Base-by-base conservation (phyloP, 2,797 vertebrate species). In the Macropus fuliginosus region DNA sequence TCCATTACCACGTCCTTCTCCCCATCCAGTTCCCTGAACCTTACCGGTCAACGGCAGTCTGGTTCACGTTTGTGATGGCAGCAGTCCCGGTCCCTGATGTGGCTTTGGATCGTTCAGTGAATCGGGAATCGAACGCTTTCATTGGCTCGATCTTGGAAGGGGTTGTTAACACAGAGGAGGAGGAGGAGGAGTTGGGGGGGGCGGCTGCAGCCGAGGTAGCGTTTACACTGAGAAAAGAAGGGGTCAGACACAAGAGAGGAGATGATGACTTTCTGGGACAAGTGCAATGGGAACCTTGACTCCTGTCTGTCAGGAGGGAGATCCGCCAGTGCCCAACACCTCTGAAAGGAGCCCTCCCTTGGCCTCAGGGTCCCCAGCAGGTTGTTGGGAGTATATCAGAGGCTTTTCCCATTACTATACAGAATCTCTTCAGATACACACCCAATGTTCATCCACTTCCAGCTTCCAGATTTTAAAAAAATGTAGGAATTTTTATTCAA, bases 41-140 rank as follows among this genome's bases (percentile, higher is more conserved):
- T 96, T 95, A 99, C 99, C 99, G 99, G 98, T 99, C 99, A 46
- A 99, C 97, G 54, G 99, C 98, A 21, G 98, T 96, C 66, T 99
- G 99, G 90, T 99, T 99, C 21, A 98, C 97, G 93, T 99, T 98
- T 62, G 98, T 97, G 92, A 98, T 92, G 93, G 99, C 92, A 97
- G 99, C 99, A 97, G 99, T 98, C 94, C 99, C 99, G 96, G 99
- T 98, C 94, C 99, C 99, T 0, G 99, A 99, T 0, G 99, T 99
- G 98, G 99, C 99, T 99, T 99, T 99, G 96, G 99, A 99, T 98
- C 99, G 99, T 98, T 99, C 99, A 0, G 99, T 99, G 98, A 99
- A 99, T 95, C 99, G 98, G 8, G 99, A 99, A 98, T 99, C 99
- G 98, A 99, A 98, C 0, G 99, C 99, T 98, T 99, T 99, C 99